phyloP scores from a whole-genome alignment of 92 coral and sea anemone genomes.

The Porites divaricata region DNA sequence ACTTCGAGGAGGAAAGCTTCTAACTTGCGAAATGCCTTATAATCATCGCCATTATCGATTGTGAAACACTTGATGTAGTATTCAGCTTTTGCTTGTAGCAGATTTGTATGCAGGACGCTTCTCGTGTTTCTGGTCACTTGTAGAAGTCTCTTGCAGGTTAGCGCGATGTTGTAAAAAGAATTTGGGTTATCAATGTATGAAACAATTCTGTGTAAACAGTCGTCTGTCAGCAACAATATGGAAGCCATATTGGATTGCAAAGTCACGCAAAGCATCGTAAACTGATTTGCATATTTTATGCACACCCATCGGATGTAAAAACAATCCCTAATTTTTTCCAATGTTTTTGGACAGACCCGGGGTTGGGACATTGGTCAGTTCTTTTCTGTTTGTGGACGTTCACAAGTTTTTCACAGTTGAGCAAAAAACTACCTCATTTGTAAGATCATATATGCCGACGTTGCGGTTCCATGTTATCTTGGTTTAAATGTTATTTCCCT shows the following conservation, averaged over 20 bases:
- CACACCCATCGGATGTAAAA: too few relatives aligned
- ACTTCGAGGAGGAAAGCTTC: not conserved
- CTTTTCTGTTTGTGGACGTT: too few relatives aligned
- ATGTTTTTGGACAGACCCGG: too few relatives aligned
- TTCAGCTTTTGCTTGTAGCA: constrained; percentile 50
- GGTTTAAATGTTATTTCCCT: too few relatives aligned
- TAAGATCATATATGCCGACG: too few relatives aligned
- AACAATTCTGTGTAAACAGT: constrained; percentile 49
- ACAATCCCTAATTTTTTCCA: too few relatives aligned
- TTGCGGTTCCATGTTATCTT: too few relatives aligned
- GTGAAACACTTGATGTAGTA: constrained; percentile 42
- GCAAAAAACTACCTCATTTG: too few relatives aligned
- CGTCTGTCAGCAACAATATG: constrained; percentile 39
- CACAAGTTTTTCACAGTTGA: too few relatives aligned
- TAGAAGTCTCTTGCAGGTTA: constrained; percentile 48
- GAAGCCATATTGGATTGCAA: constrained; percentile 33
- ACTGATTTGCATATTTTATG: too few relatives aligned
- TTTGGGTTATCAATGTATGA: constrained; percentile 20
- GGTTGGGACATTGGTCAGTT: too few relatives aligned
- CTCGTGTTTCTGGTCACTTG: constrained; percentile 37
- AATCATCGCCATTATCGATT: not conserved
- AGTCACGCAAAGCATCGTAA: not conserved
- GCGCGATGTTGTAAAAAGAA: constrained; percentile 39
- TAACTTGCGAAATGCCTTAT: not conserved
- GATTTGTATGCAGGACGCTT: constrained; percentile 32